Evolutionary conservation across 2,888 invertebrate species (phyloP).

Genomic region (Oligia latruncula): DNA sequence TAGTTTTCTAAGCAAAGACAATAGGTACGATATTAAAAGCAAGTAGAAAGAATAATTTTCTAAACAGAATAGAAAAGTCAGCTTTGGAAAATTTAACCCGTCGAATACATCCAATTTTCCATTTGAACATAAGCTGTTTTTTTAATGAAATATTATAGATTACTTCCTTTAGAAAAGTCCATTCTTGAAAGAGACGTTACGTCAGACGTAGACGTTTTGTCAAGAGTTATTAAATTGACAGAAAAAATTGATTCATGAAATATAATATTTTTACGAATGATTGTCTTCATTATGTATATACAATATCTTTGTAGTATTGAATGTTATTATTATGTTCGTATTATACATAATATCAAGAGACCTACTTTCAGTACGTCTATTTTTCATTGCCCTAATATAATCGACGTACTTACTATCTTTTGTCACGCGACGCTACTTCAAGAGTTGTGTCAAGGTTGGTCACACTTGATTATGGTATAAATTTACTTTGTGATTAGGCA

Average conservation of each 20-base stretch:
- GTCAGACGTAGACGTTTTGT: background rate
- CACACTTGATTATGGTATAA: conserved; percentile 1
- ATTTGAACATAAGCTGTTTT: background rate
- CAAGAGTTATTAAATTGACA: background rate
- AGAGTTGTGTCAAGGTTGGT: conserved; percentile 45
- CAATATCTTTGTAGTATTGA: background rate
- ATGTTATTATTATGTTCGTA: background rate
- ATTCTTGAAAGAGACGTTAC: no score
- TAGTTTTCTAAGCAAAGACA: conserved; percentile 1
- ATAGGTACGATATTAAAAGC: conserved; percentile 5
- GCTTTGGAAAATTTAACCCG: background rate
- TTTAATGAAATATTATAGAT: background rate
- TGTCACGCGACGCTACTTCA: conserved; percentile 58
- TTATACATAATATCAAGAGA: conserved; percentile 8
- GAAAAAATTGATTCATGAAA: background rate
- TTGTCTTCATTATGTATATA: background rate
- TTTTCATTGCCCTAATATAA: conserved; percentile 41
- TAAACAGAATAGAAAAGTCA: background rate
- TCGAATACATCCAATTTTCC: background rate
- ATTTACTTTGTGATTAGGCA: background rate
- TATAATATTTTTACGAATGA: background rate
- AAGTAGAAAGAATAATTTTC: background rate
- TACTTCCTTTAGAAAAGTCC: background rate
- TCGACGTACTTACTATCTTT: conserved; percentile 40
- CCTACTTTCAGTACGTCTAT: background rate